These are phyloP conservation scores for Himalopsyche phryganea DNA, from an alignment of 1,140 invertebrate genomes.

Conservation along the genomic window DNA sequence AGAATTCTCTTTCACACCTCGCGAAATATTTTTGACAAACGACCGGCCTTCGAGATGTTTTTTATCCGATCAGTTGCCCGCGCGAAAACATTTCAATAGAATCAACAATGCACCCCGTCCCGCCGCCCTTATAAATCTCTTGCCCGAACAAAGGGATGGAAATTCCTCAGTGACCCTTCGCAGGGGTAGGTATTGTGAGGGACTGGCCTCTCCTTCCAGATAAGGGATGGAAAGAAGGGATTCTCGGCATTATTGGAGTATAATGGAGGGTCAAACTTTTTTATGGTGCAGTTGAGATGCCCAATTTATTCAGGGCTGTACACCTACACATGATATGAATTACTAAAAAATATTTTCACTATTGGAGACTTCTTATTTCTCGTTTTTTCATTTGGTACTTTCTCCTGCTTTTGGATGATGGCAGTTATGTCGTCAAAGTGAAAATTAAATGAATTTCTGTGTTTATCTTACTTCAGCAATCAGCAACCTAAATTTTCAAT, in stretches of 20 bases:
- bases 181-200: neutral
- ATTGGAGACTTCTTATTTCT: too few species aligned
- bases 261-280: slow-evolving; percentile 28
- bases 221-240: slow-evolving; percentile 10
- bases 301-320: slow-evolving; percentile 19
- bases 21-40: slow-evolving; percentile 13
- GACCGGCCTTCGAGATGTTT: slow-evolving; percentile 8
- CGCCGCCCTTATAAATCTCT: slow-evolving; percentile 25
- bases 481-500: too few species aligned
- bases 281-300: slow-evolving; percentile 13
- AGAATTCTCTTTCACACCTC: neutral
- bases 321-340: neutral
- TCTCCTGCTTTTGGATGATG: too few species aligned
- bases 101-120: neutral
- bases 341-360: neutral
- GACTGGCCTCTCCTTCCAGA: neutral
- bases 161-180: slow-evolving; percentile 27
- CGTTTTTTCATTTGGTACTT: too few species aligned
- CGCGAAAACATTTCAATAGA: slow-evolving; percentile 17
- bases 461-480: too few species aligned
- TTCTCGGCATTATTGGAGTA: slow-evolving; percentile 24
- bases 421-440: too few species aligned
- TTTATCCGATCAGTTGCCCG: slow-evolving; percentile 17
- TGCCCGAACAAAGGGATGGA: slow-evolving; percentile 12
- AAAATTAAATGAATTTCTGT: too few species aligned